A percentile compares a stretch with the other conserved stretches of the same genome.
phyloP scores from a whole-genome alignment of 2,113 vertebrate genomes.

The Ageneiosus marmoratus region DNA sequence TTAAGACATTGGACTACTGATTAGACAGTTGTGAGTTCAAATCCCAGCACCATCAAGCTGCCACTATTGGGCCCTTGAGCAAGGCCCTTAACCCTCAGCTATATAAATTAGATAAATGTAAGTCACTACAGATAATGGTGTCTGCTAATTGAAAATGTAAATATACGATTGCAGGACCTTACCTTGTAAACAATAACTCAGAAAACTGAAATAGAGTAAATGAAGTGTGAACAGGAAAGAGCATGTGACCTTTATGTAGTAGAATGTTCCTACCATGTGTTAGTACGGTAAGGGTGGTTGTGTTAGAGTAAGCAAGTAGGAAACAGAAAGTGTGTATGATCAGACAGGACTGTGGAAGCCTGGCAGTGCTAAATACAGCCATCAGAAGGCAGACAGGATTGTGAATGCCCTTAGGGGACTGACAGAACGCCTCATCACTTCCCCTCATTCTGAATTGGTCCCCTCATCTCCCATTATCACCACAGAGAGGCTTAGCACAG shows the following conservation, averaged over 20 bases:
- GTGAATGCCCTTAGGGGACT: slow-evolving; percentile 45
- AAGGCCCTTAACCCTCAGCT: too few relatives aligned
- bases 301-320: slow-evolving; percentile 12
- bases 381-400: slow-evolving; percentile 40
- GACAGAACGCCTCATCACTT: slow-evolving; percentile 62
- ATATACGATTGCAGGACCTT: too few relatives aligned
- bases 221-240: neutral
- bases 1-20: too few relatives aligned
- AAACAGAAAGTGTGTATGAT: slow-evolving; percentile 28
- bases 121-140: too few relatives aligned
- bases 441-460: slow-evolving; percentile 64
- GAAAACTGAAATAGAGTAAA: neutral
- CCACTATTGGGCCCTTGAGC: too few relatives aligned
- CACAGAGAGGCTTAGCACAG: slow-evolving; percentile 68
- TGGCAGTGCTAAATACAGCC: slow-evolving; percentile 63
- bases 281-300: neutral
- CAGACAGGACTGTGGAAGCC: slow-evolving; percentile 52
- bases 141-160: too few relatives aligned
- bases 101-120: too few relatives aligned
- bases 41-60: too few relatives aligned
- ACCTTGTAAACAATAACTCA: too few relatives aligned
- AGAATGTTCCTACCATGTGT: neutral
- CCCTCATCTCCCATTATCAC: slow-evolving; percentile 72
- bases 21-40: too few relatives aligned
- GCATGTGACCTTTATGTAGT: neutral